Base-by-base conservation (phyloP, 2,888 invertebrate species). In the Mythimna albipuncta region DNA sequence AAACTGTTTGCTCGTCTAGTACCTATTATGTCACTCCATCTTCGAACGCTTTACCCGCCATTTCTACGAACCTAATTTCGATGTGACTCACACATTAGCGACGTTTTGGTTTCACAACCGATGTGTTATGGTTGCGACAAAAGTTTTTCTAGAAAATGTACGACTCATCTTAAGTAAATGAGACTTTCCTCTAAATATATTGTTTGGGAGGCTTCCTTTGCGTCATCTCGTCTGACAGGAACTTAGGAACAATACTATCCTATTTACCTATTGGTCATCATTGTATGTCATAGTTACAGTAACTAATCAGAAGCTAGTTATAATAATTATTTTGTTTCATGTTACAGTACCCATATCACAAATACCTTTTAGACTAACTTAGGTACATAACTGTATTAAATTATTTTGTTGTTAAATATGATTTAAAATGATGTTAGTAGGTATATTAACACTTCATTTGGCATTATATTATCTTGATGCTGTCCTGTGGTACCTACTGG, bases 71-170 rank as follows among this genome's bases (percentile, higher is more conserved):
- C 47, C 62, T 21, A 76, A 73, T 85, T 85, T 83, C 72, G 64
- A 71, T 54, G 57, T 78, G 76, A 78, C 58, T 77, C 79, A 71
- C 54, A 63, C 21, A 64, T 72, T 58, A 63, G 21, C 61, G 35
- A 55, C 52, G 41, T 79, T 71, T 74, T n/a, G 66, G 57, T 84
- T 77, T 81, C 77, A 79, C 64, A 79, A 77, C 41, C 35, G 67
- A 64, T 38, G 58, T 75, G 21, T 13, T 61, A 21, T 38, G 58
- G 57, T 64, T 77, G 55, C 69, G 78, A 58, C 65, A 72, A 35
- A 21, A 35, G 58, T 16, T 68, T 70, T 62, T 52, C 69, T 58
- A 73, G 81, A 80, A 69, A 67, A 76, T 59, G 64, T 21, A n/a
- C 47, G 38, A 71, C 32, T 68, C 67, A 73, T 26, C 10, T 32